A percentile compares a stretch with the other conserved stretches of the same genome.
Evolutionary conservation across 2,113 vertebrate species (phyloP).

Genomic region (Gymnarchus niloticus): DNA sequence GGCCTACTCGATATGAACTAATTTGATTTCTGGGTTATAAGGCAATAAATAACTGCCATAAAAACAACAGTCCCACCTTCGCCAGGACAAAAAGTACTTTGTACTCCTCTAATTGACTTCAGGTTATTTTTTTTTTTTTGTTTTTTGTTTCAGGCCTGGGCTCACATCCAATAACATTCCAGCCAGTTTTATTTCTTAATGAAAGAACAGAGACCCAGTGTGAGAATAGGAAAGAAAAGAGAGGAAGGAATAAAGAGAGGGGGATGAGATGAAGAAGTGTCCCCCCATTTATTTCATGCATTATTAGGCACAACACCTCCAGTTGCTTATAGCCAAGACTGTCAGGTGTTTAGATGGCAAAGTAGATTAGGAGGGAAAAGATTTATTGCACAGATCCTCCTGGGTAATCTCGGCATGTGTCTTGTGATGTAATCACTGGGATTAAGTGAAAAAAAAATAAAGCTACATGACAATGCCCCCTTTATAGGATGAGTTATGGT

Average conservation of each 20-base stretch:
- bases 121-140: slow-evolving; percentile 42
- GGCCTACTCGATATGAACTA: slow-evolving; percentile 54
- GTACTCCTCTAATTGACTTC: slow-evolving; percentile 59
- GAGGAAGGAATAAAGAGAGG: slow-evolving; percentile 1
- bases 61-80: slow-evolving; percentile 44
- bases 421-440: slow-evolving; percentile 59
- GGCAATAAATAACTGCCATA: slow-evolving; percentile 63
- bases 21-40: slow-evolving; percentile 65
- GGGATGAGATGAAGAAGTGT: slow-evolving; percentile 13
- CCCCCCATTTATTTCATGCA: slow-evolving; percentile 26
- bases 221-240: slow-evolving; percentile 15
- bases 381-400: slow-evolving; percentile 38
- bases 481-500: slow-evolving; percentile 54
- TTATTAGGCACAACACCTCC: slow-evolving; percentile 31
- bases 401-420: slow-evolving; percentile 57
- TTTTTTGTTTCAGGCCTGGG: slow-evolving; percentile 31
- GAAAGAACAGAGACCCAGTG: slow-evolving; percentile 34
- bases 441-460: slow-evolving; percentile 47
- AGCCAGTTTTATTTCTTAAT: slow-evolving; percentile 51
- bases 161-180: slow-evolving; percentile 45
- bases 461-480: slow-evolving; percentile 43
- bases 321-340: slow-evolving; percentile 25
- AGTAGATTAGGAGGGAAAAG: slow-evolving; percentile 44
- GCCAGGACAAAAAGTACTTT: slow-evolving; percentile 52
- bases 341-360: slow-evolving; percentile 49